Percentiles rank a stretch among this genome's conserved stretches.
phyloP scores from a whole-genome alignment of 2,888 invertebrate species.

The Chromoteleia sp. region DNA sequence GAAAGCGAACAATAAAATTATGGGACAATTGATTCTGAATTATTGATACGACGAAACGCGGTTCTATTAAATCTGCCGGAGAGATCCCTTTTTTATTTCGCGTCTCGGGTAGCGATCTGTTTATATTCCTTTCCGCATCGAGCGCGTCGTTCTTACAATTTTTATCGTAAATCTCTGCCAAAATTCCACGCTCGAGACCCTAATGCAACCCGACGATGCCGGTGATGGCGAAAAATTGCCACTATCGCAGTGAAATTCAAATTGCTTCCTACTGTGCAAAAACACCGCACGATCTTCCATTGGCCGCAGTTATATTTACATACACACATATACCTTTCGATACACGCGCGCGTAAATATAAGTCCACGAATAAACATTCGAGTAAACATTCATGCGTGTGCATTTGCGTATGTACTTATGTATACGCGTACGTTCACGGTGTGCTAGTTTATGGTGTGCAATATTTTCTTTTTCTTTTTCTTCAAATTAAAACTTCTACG shows the following conservation, averaged over 20 bases:
- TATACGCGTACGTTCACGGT: background rate
- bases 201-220: slow-evolving; percentile 40
- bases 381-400: slow-evolving; percentile 26
- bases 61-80: slow-evolving; percentile 33
- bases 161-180: slow-evolving; percentile 65
- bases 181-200: slow-evolving; percentile 47
- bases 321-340: slow-evolving; percentile 40
- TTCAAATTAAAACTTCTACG: no score
- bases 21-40: slow-evolving; percentile 22
- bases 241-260: slow-evolving; percentile 66
- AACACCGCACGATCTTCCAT: slow-evolving; percentile 59
- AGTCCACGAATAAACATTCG: slow-evolving; percentile 42
- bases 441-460: slow-evolving; percentile 8
- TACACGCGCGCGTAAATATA: slow-evolving; percentile 28
- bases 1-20: slow-evolving; percentile 17
- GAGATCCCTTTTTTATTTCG: slow-evolving; percentile 36
- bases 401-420: slow-evolving; percentile 35
- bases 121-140: slow-evolving; percentile 37
- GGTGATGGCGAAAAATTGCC: slow-evolving; percentile 63
- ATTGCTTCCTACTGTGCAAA: slow-evolving; percentile 64
- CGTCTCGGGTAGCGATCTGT: slow-evolving; percentile 30
- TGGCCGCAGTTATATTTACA: slow-evolving; percentile 53
- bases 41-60: slow-evolving; percentile 24
- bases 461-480: no score
- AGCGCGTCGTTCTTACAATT: slow-evolving; percentile 55